Conservation (phyloP, 1,140 invertebrate species). For the Pantala flavescens region DNA sequence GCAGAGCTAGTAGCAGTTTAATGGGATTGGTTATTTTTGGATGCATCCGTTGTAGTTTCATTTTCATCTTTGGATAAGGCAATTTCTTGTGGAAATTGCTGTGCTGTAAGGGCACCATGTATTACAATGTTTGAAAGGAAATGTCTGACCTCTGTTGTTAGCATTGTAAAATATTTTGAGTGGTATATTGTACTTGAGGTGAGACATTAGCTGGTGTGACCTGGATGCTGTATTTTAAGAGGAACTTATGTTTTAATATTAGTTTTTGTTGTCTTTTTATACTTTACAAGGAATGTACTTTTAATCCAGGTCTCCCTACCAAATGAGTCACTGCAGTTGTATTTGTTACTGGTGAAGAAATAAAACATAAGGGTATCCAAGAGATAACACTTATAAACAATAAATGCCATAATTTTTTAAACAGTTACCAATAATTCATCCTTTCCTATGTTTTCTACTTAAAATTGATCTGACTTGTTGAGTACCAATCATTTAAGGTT, state of each 20-base stretch:
- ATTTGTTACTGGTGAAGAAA: constrained; percentile 5
- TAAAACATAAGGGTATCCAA: background rate
- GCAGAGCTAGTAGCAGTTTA: background rate
- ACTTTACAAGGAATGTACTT: constrained; percentile 3
- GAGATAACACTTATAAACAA: constrained; percentile 9
- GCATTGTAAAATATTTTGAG: constrained; percentile 8
- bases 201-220: background rate
- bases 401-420: no score
- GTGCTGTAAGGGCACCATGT: background rate
- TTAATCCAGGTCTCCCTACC: background rate
- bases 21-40: background rate
- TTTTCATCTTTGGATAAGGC: background rate
- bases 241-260: constrained; percentile 8
- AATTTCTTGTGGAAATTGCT: constrained; percentile 7
- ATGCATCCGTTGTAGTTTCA: background rate
- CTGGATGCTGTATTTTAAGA: constrained; percentile 6
- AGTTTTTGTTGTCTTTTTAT: constrained; percentile 8
- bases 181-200: background rate
- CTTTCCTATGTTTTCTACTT: no score
- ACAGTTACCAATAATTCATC: no score
- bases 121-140: background rate
- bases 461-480: no score
- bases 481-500: no score
- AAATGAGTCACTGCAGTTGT: background rate
- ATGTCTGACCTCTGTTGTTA: background rate